Percentiles rank a stretch among this genome's conserved stretches.
These are phyloP conservation scores for Linhomoeus sp. DNA, from an alignment of 2,888 invertebrate genomes.

Conservation along the genomic window DNA sequence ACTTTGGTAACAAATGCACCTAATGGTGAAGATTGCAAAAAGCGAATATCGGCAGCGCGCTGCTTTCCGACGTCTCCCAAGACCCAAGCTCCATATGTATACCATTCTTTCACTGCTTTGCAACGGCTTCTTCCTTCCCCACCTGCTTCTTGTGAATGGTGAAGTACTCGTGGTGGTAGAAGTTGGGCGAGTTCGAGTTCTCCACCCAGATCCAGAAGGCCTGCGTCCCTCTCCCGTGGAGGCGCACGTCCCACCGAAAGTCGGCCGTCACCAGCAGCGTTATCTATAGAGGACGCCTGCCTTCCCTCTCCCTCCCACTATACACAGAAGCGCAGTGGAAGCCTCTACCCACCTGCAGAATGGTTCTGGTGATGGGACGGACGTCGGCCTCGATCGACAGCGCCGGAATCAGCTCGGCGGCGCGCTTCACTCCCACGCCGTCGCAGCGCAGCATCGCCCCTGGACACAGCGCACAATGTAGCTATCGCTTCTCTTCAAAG, in stretches of 20 bases:
- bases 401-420: slow-evolving; percentile 61
- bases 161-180: slow-evolving; percentile 88
- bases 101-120: too few species aligned
- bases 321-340: too few species aligned
- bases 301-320: too few species aligned
- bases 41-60: too few species aligned
- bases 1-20: too few species aligned
- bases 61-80: too few species aligned
- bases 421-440: slow-evolving; percentile 55
- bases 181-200: slow-evolving; percentile 74
- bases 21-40: too few species aligned
- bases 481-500: too few species aligned
- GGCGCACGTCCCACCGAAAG: slow-evolving; percentile 28
- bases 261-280: slow-evolving; percentile 34
- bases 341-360: slow-evolving; percentile 3
- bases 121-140: too few species aligned
- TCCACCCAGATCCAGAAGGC: slow-evolving; percentile 96
- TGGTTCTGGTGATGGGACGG: slow-evolving; percentile 71
- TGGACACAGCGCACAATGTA: neutral
- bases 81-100: too few species aligned
- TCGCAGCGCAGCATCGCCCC: slow-evolving; percentile 25
- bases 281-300: too few species aligned
- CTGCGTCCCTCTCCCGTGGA: slow-evolving; percentile 65
- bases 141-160: slow-evolving; percentile 59
- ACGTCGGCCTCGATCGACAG: slow-evolving; percentile 60